Evolutionary conservation across 2,113 vertebrate species (phyloP).

Genomic region (Campylomormyrus tamandua): DNA sequence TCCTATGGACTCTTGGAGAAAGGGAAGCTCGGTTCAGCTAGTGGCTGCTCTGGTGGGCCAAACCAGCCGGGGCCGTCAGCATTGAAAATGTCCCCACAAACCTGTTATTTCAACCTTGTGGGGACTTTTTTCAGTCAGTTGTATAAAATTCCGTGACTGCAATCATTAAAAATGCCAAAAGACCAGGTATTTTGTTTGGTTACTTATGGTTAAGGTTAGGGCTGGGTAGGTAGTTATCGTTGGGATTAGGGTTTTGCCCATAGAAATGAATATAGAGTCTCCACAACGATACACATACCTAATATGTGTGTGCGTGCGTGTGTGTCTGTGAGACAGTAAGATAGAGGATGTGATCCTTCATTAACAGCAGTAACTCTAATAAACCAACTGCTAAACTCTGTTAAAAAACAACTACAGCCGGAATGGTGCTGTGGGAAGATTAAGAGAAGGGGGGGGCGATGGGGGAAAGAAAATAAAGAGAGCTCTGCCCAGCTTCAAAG

Average conservation of each 20-base stretch:
- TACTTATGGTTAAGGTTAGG: neutral
- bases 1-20: constrained; percentile 18
- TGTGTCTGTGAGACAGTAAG: neutral
- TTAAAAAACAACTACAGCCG: constrained; percentile 5
- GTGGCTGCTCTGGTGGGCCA: neutral
- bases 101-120: neutral
- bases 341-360: neutral
- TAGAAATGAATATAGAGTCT: neutral
- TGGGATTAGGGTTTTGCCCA: neutral
- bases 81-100: neutral
- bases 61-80: neutral
- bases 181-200: neutral
- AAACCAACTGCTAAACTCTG: neutral
- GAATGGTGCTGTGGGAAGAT: neutral
- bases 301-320: neutral
- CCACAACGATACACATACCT: neutral
- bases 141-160: neutral
- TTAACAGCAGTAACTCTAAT: constrained; percentile 8
- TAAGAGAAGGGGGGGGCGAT: neutral
- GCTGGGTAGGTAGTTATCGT: neutral
- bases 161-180: neutral
- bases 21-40: neutral
- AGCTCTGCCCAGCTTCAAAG: constrained; percentile 60
- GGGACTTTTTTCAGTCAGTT: neutral
- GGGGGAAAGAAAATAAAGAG: constrained; percentile 60